Base-by-base conservation (phyloP, 2,797 vertebrate genomes). In the Tenualosa thibaudeaui region DNA sequence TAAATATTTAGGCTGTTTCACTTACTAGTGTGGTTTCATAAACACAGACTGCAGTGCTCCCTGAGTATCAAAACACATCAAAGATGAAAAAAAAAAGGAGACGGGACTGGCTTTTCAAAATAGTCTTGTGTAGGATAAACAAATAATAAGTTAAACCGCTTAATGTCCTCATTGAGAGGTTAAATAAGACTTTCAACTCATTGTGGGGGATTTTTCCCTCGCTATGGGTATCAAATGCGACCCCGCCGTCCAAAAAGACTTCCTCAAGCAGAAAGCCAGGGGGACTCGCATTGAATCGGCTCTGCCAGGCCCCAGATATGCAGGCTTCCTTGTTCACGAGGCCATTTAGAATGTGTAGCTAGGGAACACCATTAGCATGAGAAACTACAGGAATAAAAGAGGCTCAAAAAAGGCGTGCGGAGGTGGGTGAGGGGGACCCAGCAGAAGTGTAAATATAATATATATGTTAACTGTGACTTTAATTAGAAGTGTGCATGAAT, bases 11-110 rank as follows among this genome's bases (percentile, higher is more conserved):
- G 54, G 60, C 53, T 84, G 81, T 81, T 82, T 81, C 65, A 84
- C 85, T 81, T 75, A 58, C 68, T 85, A 26, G 85, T 68, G 58
- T 24, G 84, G 88, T 84, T 89, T 83, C 50, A n/a, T 81, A 78
- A 62, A 81, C 50, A 49, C 22, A 49, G 56, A 49, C 50, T 19
- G 40, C 81, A 60, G 31, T 40, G 53, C 40, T 26, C 53, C 43
- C 5, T 2, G 68, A 88, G 19, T 10, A 83, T 87, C 53, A 62
- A 81, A 86, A 82, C 56, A 51, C 62, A 68, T 54, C 43, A 86
- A 60, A 71, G 86, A 60, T 60, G 58, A 12, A 71, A 37, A 31
- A 71, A 75, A 40, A 15, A 65, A 13, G 13, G 5, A 31, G 40
- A 78, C 40, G 19, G 37, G 71, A 40, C 71, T 78, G 71, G 40